Conservation (phyloP, 2,797 vertebrate species). For the Schizopygopsis malacanthus region DNA sequence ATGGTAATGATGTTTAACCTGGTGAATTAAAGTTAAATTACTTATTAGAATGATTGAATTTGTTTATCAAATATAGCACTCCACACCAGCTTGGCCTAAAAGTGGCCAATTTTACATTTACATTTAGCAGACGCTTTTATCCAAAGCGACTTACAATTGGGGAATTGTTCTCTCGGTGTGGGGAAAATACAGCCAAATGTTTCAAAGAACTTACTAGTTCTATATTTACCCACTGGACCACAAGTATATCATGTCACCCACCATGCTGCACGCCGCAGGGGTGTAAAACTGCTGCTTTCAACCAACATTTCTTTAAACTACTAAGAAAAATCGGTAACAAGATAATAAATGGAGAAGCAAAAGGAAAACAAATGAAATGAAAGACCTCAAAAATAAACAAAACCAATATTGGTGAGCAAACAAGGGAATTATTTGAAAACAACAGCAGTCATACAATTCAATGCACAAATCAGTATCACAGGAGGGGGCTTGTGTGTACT, state of each 20-base stretch:
- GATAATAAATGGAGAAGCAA: not conserved
- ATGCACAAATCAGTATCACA: conserved; percentile 26
- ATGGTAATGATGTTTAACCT: not conserved
- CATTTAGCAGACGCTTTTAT: too few species aligned
- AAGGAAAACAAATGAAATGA: conserved; percentile 12
- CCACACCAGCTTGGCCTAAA: conserved; percentile 1
- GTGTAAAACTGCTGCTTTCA: not conserved
- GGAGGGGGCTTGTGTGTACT: conserved; percentile 23
- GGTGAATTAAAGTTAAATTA: not conserved
- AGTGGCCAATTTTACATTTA: conserved; percentile 24
- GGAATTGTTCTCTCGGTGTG: conserved; percentile 1
- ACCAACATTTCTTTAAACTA: conserved; percentile 11
- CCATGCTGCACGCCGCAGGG: not conserved
- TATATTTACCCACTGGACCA: conserved; percentile 26
- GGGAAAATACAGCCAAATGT: conserved; percentile 3
- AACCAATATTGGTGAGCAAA: conserved; percentile 36
- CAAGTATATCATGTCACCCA: conserved; percentile 16
- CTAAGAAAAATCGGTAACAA: not conserved
- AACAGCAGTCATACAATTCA: conserved; percentile 48
- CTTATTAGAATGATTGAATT: not conserved
- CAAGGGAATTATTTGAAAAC: conserved; percentile 45
- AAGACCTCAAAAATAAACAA: not conserved
- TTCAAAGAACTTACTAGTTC: not conserved
- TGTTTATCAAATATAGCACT: conserved; percentile 37
- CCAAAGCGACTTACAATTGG: too few species aligned